A percentile compares a stretch with the other conserved stretches of the same genome.
phyloP scores from a whole-genome alignment of 2,888 invertebrate species.

The Serrognathus titanus region DNA sequence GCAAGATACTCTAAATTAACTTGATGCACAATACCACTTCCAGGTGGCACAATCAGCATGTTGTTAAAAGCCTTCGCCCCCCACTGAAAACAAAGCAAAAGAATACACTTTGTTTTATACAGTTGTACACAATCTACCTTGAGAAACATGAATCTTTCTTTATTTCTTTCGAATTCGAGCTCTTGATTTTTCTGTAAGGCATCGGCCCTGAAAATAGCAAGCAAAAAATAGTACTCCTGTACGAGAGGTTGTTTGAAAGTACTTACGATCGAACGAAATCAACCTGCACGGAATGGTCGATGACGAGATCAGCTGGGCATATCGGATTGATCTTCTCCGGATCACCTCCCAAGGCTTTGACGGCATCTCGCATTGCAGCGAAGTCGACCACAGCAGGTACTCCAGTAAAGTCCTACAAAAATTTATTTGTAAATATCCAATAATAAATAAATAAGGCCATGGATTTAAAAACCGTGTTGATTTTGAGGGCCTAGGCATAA shows the following conservation, averaged over 20 bases:
- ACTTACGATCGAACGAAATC: slow-evolving; percentile 77
- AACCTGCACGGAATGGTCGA: slow-evolving; percentile 97
- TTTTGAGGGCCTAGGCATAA: too few species aligned
- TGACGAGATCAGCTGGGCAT: slow-evolving; percentile 96
- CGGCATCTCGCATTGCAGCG: slow-evolving; percentile 97
- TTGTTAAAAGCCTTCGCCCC: slow-evolving; percentile 93
- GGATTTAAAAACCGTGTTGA: too few species aligned
- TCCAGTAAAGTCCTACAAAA: slow-evolving; percentile 81
- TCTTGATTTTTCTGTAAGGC: slow-evolving; percentile 90
- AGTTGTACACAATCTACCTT: slow-evolving; percentile 60
- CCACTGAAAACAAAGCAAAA: slow-evolving; percentile 65
- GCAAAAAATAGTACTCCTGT: slow-evolving; percentile 1
- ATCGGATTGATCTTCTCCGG: slow-evolving; percentile 94
- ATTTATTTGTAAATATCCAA: slow-evolving; percentile 1
- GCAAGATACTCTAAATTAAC: slow-evolving; percentile 95
- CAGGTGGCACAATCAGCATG: slow-evolving; percentile 96
- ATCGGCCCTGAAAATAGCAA: slow-evolving; percentile 64
- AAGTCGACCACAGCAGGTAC: slow-evolving; percentile 99
- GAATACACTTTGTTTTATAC: background rate
- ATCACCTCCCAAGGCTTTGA: slow-evolving; percentile 79
- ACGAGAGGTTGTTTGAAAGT: background rate
- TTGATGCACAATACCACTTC: slow-evolving; percentile 97
- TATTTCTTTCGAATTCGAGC: slow-evolving; percentile 92
- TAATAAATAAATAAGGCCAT: too few species aligned
- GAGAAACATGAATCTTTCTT: slow-evolving; percentile 91